Conservation (phyloP, 2,113 vertebrate species). For the Paedocypris sp. region DNA sequence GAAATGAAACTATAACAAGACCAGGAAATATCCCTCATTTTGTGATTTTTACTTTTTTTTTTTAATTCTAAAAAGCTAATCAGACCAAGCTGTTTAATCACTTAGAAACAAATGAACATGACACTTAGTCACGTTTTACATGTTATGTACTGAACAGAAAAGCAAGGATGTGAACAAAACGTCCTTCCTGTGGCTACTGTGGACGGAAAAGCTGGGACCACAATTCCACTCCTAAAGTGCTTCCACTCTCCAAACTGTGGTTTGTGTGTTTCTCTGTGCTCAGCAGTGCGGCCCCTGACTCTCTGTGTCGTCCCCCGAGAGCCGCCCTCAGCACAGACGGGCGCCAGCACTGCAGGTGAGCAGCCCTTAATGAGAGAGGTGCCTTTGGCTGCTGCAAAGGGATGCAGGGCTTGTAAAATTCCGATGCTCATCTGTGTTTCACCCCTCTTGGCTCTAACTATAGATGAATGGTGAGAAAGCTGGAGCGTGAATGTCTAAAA, state of each 20-base stretch:
- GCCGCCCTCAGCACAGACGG: constrained; percentile 12
- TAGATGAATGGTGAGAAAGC: constrained; percentile 5
- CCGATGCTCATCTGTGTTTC: constrained; percentile 13
- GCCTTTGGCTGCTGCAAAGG: constrained; percentile 7
- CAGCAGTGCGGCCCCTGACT: constrained; percentile 26
- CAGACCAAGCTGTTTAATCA: no score
- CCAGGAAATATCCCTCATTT: no score
- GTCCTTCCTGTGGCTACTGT: not conserved
- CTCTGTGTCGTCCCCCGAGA: constrained; percentile 23
- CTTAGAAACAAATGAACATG: no score
- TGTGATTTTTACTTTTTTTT: no score
- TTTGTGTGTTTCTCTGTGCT: constrained; percentile 32
- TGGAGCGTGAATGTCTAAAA: constrained; percentile 10
- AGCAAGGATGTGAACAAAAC: constrained; percentile 3
- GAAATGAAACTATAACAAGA: no score
- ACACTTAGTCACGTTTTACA: no score
- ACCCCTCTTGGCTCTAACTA: not conserved
- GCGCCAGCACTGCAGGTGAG: constrained; percentile 28
- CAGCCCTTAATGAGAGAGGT: constrained; percentile 18
- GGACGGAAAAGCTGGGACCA: not conserved
- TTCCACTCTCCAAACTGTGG: constrained; percentile 13
- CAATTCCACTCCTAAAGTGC: not conserved
- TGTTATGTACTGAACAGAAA: no score
- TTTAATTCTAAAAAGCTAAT: no score
- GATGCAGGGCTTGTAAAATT: constrained; percentile 8